phyloP scores from a whole-genome alignment of 2,113 vertebrate genomes.

The Odocoileus hemionus region DNA sequence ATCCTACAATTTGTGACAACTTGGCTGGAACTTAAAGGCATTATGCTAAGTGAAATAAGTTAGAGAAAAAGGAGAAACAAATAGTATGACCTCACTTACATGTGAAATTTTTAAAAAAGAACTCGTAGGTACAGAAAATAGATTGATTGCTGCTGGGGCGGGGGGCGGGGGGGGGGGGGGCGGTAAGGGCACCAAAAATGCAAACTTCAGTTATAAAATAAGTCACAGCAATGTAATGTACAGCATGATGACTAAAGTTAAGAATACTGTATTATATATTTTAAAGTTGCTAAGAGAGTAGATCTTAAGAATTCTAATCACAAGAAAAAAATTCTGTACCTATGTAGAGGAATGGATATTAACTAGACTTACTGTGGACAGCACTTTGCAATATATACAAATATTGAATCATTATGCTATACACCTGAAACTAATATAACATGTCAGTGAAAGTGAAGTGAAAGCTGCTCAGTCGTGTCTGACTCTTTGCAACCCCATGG shows the following conservation, averaged over 20 bases:
- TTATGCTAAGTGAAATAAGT: not conserved
- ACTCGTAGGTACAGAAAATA: not conserved
- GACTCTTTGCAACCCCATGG: too few relatives aligned
- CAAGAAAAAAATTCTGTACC: not conserved
- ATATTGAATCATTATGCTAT: not conserved
- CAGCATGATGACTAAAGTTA: not conserved
- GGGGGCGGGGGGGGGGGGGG: too few relatives aligned
- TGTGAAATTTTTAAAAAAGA: not conserved
- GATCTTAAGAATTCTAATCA: not conserved
- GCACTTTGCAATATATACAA: not conserved
- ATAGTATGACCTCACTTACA: not conserved
- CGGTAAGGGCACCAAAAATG: not conserved
- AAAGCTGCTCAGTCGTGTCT: too few relatives aligned
- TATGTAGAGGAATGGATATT: not conserved
- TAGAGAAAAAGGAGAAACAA: not conserved
- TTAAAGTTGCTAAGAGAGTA: not conserved
- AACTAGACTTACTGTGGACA: not conserved
- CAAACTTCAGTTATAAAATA: not conserved
- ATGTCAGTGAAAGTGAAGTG: too few relatives aligned
- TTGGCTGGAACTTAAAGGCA: not conserved
- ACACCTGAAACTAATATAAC: not conserved
- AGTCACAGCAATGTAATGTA: not conserved
- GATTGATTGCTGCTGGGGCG: not conserved
- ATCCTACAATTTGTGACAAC: not conserved
- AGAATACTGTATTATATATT: not conserved